Evolutionary conservation across 2,113 vertebrate genomes (phyloP).

Genomic region (Petrocephalus zakoni): DNA sequence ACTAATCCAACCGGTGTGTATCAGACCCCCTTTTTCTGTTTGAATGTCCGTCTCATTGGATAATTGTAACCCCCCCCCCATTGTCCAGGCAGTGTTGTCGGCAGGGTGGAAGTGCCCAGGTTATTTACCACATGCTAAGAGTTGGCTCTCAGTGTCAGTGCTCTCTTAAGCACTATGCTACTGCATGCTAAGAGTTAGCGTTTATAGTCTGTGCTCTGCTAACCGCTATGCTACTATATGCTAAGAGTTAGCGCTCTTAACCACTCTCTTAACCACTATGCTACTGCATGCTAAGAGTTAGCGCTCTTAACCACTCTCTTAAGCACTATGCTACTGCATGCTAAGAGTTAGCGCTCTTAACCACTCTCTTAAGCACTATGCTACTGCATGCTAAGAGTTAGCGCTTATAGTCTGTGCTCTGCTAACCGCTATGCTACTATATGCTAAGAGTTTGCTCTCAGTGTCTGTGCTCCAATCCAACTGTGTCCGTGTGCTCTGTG

Average conservation of each 20-base stretch:
- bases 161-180: background rate
- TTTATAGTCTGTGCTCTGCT: background rate
- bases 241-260: background rate
- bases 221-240: background rate
- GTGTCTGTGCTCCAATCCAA: background rate
- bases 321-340: background rate
- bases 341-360: background rate
- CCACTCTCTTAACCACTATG: background rate
- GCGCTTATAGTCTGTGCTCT: too few species aligned
- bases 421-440: background rate
- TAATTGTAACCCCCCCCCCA: background rate
- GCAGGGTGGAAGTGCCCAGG: background rate
- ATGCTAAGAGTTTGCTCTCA: background rate
- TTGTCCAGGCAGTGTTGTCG: background rate
- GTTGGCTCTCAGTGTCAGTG: too few species aligned
- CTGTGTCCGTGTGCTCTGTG: background rate
- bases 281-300: background rate
- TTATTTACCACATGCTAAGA: background rate
- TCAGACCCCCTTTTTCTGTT: conserved; percentile 31
- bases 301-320: background rate
- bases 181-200: background rate
- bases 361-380: background rate
- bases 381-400: background rate
- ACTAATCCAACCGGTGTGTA: conserved; percentile 73
- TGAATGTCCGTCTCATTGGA: background rate